Conservation (phyloP, 2,797 vertebrate genomes). For the Tapera naevia region DNA sequence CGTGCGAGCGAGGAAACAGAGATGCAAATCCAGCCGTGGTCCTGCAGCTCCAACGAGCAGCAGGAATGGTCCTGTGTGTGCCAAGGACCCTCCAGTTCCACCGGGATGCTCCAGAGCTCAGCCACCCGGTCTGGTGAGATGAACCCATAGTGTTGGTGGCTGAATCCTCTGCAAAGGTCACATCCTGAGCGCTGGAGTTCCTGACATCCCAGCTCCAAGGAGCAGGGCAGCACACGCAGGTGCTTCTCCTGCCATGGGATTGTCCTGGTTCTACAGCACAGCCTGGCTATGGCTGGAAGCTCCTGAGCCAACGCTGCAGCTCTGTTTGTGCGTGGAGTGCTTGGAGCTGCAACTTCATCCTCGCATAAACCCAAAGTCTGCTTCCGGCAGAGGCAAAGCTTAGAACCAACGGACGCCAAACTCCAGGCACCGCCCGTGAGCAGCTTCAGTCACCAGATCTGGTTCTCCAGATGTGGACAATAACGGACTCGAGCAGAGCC, state of each 20-base stretch:
- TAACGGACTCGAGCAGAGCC: not conserved
- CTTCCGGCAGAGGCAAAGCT: not conserved
- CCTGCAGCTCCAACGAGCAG: not conserved
- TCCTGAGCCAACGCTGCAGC: not conserved
- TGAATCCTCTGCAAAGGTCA: not conserved
- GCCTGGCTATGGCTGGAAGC: not conserved
- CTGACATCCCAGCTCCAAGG: no score
- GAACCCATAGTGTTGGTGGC: not conserved
- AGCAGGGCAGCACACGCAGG: not conserved
- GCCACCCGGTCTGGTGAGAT: not conserved
- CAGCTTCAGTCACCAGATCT: not conserved
- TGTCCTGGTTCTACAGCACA: not conserved
- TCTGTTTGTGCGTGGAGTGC: rapidly evolving
- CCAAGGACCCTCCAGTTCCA: not conserved
- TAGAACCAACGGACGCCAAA: not conserved
- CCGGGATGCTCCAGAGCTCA: not conserved
- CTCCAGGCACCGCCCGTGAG: rapidly evolving
- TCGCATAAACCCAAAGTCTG: not conserved
- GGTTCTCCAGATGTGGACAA: not conserved
- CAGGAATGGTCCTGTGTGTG: no score
- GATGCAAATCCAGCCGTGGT: not conserved
- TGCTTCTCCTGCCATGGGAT: rapidly evolving
- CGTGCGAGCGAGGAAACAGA: no score
- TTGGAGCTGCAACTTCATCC: rapidly evolving
- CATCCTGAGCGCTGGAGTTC: not conserved